A percentile compares a stretch with the other conserved stretches of the same genome.
Evolutionary conservation across 2,113 vertebrate species (phyloP).

Genomic region (Falco punctatus): DNA sequence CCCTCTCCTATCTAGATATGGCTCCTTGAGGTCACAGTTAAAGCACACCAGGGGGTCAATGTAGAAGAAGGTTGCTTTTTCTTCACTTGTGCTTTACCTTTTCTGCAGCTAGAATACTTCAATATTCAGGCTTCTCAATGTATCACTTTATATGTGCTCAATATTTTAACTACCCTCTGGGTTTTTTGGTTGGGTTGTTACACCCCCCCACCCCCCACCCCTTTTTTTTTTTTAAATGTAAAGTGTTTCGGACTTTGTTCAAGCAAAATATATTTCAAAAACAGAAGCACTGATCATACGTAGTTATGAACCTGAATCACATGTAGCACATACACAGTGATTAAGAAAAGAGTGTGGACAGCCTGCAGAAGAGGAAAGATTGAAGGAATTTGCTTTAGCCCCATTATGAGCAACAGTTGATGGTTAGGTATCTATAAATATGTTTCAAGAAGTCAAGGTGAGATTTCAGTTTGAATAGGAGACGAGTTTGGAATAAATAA

Average conservation of each 20-base stretch:
- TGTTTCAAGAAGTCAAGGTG: neutral
- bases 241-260: neutral
- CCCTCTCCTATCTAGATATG: neutral
- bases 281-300: neutral
- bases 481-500: slow-evolving; percentile 16
- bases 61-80: neutral
- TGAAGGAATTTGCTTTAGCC: neutral
- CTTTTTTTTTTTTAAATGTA: neutral
- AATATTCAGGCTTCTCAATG: neutral
- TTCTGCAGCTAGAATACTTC: neutral
- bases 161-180: neutral
- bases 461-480: slow-evolving; percentile 16
- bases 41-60: neutral
- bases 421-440: neutral
- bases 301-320: neutral
- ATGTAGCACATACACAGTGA: neutral
- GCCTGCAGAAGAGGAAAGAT: neutral
- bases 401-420: neutral
- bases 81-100: neutral
- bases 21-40: neutral
- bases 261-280: neutral
- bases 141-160: neutral
- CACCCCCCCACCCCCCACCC: too few species aligned
- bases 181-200: too few species aligned
- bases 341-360: neutral